Evolutionary conservation across 2,113 vertebrate species (phyloP).

Genomic region (Anthoscopus minutus): DNA sequence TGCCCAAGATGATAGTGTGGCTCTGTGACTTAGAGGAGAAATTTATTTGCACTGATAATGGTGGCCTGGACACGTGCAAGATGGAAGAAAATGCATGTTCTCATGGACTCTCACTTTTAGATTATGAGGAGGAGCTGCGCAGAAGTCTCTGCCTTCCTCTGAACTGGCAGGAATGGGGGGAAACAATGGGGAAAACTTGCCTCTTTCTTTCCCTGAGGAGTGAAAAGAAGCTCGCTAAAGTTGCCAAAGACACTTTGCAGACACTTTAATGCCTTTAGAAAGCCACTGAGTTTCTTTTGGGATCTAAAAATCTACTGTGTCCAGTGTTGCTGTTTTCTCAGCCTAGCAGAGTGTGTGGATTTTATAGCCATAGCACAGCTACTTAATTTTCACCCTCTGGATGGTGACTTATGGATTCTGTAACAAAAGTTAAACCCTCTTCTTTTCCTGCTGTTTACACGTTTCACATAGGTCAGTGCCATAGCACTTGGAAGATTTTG

Average conservation of each 20-base stretch:
- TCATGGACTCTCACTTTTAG: not conserved
- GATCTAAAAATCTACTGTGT: not conserved
- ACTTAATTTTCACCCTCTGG: not conserved
- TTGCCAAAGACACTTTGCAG: not conserved
- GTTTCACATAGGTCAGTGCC: not conserved
- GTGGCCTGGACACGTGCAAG: not conserved
- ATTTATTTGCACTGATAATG: not conserved
- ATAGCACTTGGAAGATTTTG: not conserved
- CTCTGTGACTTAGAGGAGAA: not conserved
- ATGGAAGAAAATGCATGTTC: not conserved
- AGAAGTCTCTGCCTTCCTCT: not conserved
- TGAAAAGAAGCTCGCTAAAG: not conserved
- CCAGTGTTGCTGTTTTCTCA: not conserved
- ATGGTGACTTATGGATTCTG: not conserved
- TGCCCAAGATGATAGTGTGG: not conserved
- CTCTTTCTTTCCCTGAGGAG: not conserved
- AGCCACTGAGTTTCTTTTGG: not conserved
- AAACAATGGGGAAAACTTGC: not conserved
- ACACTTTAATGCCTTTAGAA: not conserved
- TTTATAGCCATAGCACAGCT: not conserved
- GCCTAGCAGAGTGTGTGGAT: not conserved
- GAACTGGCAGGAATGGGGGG: not conserved
- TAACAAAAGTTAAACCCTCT: conserved; percentile 27
- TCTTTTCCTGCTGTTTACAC: not conserved
- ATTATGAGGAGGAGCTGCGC: not conserved